Conservation (phyloP, 2,797 vertebrate genomes). For the Cirrhinus molitorella region DNA sequence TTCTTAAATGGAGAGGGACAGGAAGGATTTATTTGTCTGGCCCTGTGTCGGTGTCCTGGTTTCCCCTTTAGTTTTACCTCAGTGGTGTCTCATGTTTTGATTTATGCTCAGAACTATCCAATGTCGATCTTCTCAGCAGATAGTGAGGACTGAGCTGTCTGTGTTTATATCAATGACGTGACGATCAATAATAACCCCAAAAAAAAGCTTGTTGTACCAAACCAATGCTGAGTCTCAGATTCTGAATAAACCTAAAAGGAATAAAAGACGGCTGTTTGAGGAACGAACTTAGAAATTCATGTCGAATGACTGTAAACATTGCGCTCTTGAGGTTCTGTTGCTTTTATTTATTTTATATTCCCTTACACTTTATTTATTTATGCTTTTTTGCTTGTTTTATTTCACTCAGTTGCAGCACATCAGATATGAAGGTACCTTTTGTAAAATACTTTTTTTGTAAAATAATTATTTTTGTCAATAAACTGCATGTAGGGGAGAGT, state of each 20-base stretch:
- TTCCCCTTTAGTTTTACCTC: constrained; percentile 29
- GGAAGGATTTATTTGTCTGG: constrained; percentile 22
- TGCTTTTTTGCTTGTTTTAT: not conserved
- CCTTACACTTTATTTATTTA: not conserved
- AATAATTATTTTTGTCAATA: too few relatives aligned
- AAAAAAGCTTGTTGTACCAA: constrained; percentile 9
- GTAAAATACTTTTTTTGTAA: not conserved
- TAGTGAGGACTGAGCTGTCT: not conserved
- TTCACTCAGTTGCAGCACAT: not conserved
- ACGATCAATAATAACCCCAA: not conserved
- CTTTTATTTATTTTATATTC: not conserved
- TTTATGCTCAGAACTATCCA: constrained; percentile 10
- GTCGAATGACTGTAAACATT: not conserved
- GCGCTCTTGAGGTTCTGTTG: not conserved
- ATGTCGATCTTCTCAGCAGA: constrained; percentile 23
- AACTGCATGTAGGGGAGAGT: too few relatives aligned
- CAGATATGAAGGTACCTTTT: not conserved
- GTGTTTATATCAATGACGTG: not conserved
- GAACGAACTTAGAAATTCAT: not conserved
- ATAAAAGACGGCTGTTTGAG: not conserved
- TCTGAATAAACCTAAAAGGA: not conserved
- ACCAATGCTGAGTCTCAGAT: not conserved
- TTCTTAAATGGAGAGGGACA: not conserved
- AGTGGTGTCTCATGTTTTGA: not conserved
- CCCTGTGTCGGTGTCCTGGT: constrained; percentile 4